Conservation (phyloP, 2,113 vertebrate genomes). For the Alethe diademata region DNA sequence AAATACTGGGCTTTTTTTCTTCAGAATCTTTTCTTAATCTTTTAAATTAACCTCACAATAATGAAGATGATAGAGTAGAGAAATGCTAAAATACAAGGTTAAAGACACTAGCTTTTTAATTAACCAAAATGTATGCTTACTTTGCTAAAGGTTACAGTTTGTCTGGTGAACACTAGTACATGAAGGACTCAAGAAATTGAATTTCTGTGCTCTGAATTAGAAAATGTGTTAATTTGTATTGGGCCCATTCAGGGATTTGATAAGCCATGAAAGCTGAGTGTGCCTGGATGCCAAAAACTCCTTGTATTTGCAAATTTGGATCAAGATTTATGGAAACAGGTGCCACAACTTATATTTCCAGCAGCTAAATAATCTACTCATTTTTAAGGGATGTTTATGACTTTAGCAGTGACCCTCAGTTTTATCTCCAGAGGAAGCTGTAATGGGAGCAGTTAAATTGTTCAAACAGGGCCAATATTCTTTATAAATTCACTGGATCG, state of each 20-base stretch:
- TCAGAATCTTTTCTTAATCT: neutral
- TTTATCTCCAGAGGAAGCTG: neutral
- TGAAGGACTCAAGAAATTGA: neutral
- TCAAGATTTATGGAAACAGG: neutral
- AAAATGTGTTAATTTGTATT: neutral
- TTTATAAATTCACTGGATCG: neutral
- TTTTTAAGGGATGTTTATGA: neutral
- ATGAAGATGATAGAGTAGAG: neutral
- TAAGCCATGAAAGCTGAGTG: neutral
- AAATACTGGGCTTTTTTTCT: neutral
- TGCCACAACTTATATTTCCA: neutral
- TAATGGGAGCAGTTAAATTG: neutral
- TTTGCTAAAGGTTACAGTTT: neutral
- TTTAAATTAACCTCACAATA: neutral
- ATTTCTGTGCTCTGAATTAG: neutral
- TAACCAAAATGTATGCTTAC: neutral
- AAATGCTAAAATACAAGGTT: neutral
- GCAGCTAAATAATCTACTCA: neutral
- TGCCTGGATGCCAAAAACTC: neutral
- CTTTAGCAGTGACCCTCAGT: neutral
- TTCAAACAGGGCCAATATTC: neutral
- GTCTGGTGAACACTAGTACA: neutral
- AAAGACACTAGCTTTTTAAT: neutral
- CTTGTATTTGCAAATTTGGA: neutral
- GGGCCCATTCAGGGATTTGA: neutral